Percentiles rank a stretch among this genome's conserved stretches.
Evolutionary conservation across 2,888 invertebrate species (phyloP).

Genomic region (Polymixis lichenea): DNA sequence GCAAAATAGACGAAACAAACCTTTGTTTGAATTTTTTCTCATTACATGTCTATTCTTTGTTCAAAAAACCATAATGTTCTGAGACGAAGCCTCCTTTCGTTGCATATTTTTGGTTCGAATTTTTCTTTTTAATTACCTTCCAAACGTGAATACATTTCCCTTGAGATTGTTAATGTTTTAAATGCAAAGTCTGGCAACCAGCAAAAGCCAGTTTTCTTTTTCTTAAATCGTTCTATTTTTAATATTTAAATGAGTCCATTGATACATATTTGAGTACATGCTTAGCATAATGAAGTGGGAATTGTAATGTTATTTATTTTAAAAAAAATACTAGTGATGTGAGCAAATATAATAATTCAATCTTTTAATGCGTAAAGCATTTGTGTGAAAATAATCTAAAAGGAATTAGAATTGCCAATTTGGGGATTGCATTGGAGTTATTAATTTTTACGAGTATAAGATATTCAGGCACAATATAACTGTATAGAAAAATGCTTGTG

Average conservation of each 20-base stretch:
- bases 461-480: not conserved
- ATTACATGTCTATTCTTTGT: slow-evolving; percentile 44
- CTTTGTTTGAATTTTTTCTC: slow-evolving; percentile 39
- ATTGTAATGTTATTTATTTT: not conserved
- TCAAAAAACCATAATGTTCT: slow-evolving; percentile 43
- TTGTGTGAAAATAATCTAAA: not conserved
- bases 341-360: slow-evolving; percentile 1
- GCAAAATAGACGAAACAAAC: slow-evolving; percentile 20
- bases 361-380: not conserved
- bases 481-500: not conserved
- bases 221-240: not conserved
- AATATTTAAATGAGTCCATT: slow-evolving; percentile 9
- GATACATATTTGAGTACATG: not conserved
- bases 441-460: not conserved
- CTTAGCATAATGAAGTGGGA: not conserved
- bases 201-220: not conserved
- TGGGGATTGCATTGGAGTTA: no score
- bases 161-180: slow-evolving; percentile 24
- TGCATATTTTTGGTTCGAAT: slow-evolving; percentile 33
- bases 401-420: not conserved
- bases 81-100: slow-evolving; percentile 34
- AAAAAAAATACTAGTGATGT: not conserved
- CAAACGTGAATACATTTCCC: slow-evolving; percentile 58
- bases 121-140: slow-evolving; percentile 51
- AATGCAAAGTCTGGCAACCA: slow-evolving; percentile 30